Base-by-base conservation (phyloP, 1,140 invertebrate species). In the Whitmania pigra region DNA sequence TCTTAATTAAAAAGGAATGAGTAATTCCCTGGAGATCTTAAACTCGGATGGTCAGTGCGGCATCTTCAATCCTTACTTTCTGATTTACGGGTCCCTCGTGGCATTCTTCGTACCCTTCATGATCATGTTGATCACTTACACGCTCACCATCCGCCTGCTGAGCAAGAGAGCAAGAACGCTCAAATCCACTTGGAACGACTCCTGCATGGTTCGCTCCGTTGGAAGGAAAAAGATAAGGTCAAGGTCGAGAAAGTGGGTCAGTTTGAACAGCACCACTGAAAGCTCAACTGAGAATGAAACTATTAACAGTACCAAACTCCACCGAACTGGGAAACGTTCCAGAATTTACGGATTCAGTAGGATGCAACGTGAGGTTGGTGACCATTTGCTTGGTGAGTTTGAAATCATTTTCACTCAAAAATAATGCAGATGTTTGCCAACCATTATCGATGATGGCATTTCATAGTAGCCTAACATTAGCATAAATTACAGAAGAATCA, bases 101-200 rank as follows among this genome's bases (percentile, higher is more conserved):
- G 92, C 90, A 71, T 95, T 95, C 86, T 94, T 92, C 82, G 89
- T 94, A 77, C 92, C 92, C 22, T 93, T 93, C 89, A 87, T 93
- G 75, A 90, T 94, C 63, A 94, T 94, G 90, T 84, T 94, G 73
- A 93, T 94, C 85, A 93, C 94, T 85, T 94, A 95, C 82, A 93
- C 90, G 88, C 86, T 73, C n/a, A 73, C 73, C 18, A 73, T 73
- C 4, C 69, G 66, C 25, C 53, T 73, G 72, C 43, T 66, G n/a
- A 66, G 72, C 72, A 13, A 25, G 18, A 29, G 67, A 20, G 67
- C 67, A 68, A 9, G 67, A 25, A 25, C 9, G 22, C 67, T 68
- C 22, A 40, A 68, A 20, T n/a, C 29, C 29, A 29, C 11, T 0
- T 29, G 29, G 22, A 68, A 68, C 29, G 67, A 68, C 11, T 9